Conservation (phyloP, 2,797 vertebrate genomes). For the Tauraco hartlaubi region DNA sequence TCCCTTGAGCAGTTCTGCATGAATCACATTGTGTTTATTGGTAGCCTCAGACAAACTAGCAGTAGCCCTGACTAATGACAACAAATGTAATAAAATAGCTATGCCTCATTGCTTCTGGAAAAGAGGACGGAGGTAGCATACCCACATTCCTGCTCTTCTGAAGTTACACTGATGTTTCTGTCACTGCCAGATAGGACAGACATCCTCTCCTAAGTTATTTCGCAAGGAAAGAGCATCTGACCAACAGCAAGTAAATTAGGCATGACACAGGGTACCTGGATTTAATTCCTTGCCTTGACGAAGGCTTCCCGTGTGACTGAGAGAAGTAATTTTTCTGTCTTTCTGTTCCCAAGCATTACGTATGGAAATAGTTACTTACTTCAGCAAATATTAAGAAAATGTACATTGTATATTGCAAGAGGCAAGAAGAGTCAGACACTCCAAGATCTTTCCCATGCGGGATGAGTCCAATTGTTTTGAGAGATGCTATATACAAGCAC, state of each 20-base stretch:
- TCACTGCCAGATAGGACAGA: not conserved
- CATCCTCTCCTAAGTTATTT: not conserved
- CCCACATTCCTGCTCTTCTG: not conserved
- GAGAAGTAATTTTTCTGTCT: not conserved
- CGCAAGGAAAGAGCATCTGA: not conserved
- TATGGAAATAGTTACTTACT: slow-evolving; percentile 10
- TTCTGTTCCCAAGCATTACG: not conserved
- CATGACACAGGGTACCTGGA: not conserved
- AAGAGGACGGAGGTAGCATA: not conserved
- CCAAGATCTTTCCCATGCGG: not conserved
- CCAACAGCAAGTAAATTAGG: not conserved
- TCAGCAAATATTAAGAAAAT: not conserved
- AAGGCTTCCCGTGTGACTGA: not conserved
- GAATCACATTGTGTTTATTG: slow-evolving; percentile 32
- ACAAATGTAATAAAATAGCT: not conserved
- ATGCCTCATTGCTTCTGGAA: not conserved
- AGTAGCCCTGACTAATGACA: slow-evolving; percentile 56
- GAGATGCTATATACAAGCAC: not conserved
- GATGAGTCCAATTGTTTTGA: not conserved
- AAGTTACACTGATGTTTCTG: not conserved
- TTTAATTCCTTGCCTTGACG: not conserved
- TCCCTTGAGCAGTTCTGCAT: slow-evolving; percentile 11
- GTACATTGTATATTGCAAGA: not conserved
- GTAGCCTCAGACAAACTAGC: slow-evolving; percentile 48
- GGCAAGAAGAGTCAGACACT: not conserved